Evolutionary conservation across 64 coral and sea anemone genomes (phyloP).

Genomic region (Pachyseris speciosa): DNA sequence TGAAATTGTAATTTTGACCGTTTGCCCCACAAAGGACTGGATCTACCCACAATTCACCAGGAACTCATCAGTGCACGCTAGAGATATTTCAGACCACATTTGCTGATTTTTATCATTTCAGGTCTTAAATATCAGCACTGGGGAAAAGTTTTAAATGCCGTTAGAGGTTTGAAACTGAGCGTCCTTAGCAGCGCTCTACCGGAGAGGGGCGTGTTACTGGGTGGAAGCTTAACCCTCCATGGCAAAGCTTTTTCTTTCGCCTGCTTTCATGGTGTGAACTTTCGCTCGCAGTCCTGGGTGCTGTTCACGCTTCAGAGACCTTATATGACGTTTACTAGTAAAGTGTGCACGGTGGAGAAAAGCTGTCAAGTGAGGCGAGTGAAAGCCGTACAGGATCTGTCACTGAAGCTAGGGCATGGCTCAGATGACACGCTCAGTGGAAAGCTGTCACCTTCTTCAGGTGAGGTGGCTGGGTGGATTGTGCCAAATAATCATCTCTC

Average conservation of each 20-base stretch:
- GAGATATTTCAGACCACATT: neutral
- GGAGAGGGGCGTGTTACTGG: conserved; percentile 91
- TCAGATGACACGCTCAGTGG: conserved; percentile 60
- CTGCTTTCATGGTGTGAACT: conserved; percentile 98
- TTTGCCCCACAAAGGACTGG: too few species aligned
- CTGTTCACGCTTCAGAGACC: conserved; percentile 79
- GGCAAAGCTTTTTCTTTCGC: conserved; percentile 88
- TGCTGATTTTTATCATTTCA: neutral
- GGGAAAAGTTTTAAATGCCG: conserved; percentile 93
- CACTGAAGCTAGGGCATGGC: conserved; percentile 80
- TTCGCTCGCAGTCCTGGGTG: conserved; percentile 97
- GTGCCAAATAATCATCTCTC: neutral
- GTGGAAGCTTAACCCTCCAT: conserved; percentile 77
- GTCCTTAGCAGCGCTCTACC: conserved; percentile 79
- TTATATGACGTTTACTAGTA: conserved; percentile 83
- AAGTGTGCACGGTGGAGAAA: conserved; percentile 86
- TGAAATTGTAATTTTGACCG: too few species aligned
- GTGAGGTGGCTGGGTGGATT: conserved; percentile 21
- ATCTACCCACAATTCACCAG: too few species aligned
- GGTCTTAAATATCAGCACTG: conserved; percentile 99
- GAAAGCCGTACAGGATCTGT: conserved; percentile 83
- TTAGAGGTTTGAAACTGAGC: conserved; percentile 75
- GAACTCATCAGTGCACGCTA: neutral
- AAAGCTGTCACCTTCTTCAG: conserved; percentile 72
- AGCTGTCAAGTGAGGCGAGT: conserved; percentile 96